Percentiles rank a stretch among this genome's conserved stretches.
Evolutionary conservation across 2,113 vertebrate genomes (phyloP).

Genomic region (Nannobrachium achirus): DNA sequence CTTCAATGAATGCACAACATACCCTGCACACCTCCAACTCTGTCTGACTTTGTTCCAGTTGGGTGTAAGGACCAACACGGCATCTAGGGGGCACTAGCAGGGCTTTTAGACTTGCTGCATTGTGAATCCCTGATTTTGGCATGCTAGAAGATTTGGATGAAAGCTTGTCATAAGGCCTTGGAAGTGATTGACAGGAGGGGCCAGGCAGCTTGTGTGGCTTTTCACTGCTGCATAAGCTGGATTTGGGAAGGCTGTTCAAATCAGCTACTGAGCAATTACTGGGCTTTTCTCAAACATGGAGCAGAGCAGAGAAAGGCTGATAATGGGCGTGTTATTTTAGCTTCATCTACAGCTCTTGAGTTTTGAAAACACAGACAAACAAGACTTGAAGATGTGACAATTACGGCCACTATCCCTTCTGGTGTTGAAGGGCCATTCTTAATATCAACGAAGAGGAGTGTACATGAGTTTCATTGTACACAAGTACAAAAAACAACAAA

Average conservation of each 20-base stretch:
- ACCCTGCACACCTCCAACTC: no score
- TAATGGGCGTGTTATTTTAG: constrained; percentile 47
- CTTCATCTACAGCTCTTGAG: constrained; percentile 41
- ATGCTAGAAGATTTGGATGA: constrained; percentile 56
- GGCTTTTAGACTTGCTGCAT: no score
- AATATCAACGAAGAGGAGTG: constrained; percentile 8
- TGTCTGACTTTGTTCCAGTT: no score
- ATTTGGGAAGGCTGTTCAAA: constrained; percentile 49
- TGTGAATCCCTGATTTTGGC: constrained; percentile 41
- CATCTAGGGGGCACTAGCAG: no score
- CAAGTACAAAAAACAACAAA: constrained; percentile 3
- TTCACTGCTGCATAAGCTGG: constrained; percentile 54
- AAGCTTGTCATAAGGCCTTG: constrained; percentile 30
- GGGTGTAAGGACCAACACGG: no score
- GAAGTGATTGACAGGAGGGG: constrained; percentile 60
- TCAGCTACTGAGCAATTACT: constrained; percentile 44
- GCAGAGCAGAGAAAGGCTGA: constrained; percentile 35
- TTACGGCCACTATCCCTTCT: not conserved
- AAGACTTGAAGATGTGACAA: constrained; percentile 21
- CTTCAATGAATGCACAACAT: no score
- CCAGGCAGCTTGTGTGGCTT: constrained; percentile 46
- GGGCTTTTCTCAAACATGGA: constrained; percentile 30
- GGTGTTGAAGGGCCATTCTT: not conserved
- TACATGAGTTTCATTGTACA: constrained; percentile 26
- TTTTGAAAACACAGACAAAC: constrained; percentile 33